Conservation (phyloP, 2,797 vertebrate species). For the Parotocinclus haroldoi region DNA sequence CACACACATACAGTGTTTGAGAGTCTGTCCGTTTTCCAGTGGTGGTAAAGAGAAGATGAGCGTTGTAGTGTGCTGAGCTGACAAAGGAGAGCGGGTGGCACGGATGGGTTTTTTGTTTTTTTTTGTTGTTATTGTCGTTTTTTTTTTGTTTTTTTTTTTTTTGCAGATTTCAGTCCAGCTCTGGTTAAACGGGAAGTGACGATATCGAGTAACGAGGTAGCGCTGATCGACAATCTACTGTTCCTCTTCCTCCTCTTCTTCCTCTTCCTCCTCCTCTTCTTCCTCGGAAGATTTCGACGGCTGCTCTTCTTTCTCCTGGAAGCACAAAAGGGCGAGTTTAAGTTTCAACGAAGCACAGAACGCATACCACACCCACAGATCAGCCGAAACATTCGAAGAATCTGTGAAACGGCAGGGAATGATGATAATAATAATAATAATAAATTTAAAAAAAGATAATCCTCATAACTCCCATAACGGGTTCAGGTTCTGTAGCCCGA, state of each 20-base stretch:
- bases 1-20: conserved; percentile 30
- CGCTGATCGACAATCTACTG: conserved; percentile 78
- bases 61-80: conserved; percentile 60
- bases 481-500: no score
- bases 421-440: no score
- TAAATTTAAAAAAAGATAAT: no score
- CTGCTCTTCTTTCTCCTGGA: conserved; percentile 86
- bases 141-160: background rate
- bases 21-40: conserved; percentile 74
- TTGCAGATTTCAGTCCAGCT: conserved; percentile 70
- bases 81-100: conserved; percentile 10
- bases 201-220: conserved; percentile 82
- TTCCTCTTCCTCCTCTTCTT: conserved; percentile 55
- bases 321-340: background rate
- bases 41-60: conserved; percentile 65
- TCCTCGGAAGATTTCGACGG: conserved; percentile 91
- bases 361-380: no score
- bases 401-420: no score
- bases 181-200: conserved; percentile 73
- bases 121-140: conserved; percentile 6
- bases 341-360: no score
- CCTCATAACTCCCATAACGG: no score
- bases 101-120: background rate
- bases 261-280: conserved; percentile 79
- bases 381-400: no score